Evolutionary conservation across 2,797 vertebrate genomes (phyloP).

Genomic region (Tragelaphus oryx): DNA sequence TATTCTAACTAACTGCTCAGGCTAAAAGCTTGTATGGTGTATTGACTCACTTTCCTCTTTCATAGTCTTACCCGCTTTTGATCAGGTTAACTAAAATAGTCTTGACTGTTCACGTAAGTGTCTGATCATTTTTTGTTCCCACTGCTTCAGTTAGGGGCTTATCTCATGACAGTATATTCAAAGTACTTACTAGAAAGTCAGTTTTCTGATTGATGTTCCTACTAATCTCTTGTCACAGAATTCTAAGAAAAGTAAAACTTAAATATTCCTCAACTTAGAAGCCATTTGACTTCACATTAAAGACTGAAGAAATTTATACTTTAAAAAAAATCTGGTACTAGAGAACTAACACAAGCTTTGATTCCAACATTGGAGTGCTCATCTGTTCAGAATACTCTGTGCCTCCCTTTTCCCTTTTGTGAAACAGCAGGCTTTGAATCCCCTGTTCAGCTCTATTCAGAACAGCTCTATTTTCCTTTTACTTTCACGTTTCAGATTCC

Average conservation of each 20-base stretch:
- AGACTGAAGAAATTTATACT: background rate
- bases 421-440: background rate
- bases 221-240: background rate
- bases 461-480: background rate
- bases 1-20: background rate
- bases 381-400: background rate
- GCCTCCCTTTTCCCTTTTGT: background rate
- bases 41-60: background rate
- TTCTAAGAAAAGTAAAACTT: conserved; percentile 20
- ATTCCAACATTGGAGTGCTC: background rate
- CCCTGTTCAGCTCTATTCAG: background rate
- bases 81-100: background rate
- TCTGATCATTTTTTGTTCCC: background rate
- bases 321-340: background rate
- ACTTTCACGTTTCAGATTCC: background rate
- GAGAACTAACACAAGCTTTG: background rate
- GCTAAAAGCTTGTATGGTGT: background rate
- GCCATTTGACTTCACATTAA: background rate
- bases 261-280: background rate
- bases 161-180: background rate
- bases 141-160: background rate
- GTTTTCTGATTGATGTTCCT: background rate
- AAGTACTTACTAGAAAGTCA: background rate
- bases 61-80: background rate
- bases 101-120: background rate